A percentile compares a stretch with the other conserved stretches of the same genome.
phyloP scores from a whole-genome alignment of 2,888 invertebrate species.

The Drosophila affinis region DNA sequence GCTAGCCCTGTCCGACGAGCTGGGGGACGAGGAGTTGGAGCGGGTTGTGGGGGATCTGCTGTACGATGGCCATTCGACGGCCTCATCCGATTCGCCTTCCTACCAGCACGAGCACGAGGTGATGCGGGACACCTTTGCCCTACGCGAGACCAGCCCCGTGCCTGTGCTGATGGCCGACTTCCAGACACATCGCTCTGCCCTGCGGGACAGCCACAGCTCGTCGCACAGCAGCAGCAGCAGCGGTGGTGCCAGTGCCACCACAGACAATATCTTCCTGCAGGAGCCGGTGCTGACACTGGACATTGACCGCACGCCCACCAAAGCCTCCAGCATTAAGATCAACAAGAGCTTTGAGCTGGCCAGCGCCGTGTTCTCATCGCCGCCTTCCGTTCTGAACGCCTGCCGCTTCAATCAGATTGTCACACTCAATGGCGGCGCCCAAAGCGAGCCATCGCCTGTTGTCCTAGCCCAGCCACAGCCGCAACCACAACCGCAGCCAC shows the following conservation, averaged over 20 bases:
- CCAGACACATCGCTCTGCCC: constrained; percentile 65
- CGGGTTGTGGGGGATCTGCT: constrained; percentile 43
- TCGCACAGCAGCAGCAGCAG: constrained; percentile 73
- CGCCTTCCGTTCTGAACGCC: constrained; percentile 69
- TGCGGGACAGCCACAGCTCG: constrained; percentile 77
- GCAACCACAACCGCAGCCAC: constrained; percentile 27
- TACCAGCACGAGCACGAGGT: constrained; percentile 56
- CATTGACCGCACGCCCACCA: constrained; percentile 83
- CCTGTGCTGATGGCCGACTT: constrained; percentile 37
- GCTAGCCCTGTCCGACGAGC: constrained; percentile 34
- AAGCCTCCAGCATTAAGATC: constrained; percentile 83
- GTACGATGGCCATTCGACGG: constrained; percentile 52
- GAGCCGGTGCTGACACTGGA: constrained; percentile 83
- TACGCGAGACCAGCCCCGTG: constrained; percentile 6
- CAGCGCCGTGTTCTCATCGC: constrained; percentile 81
- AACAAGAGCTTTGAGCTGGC: constrained; percentile 82
- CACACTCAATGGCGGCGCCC: constrained; percentile 66
- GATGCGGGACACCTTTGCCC: constrained; percentile 16
- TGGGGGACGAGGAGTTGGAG: constrained; percentile 52
- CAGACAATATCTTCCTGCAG: constrained; percentile 83
- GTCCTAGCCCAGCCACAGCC: constrained; percentile 19
- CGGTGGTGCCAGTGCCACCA: constrained; percentile 40
- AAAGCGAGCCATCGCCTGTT: neutral
- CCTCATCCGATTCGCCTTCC: constrained; percentile 58
- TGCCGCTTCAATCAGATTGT: constrained; percentile 82